A percentile compares a stretch with the other conserved stretches of the same genome.
Conservation (phyloP, 2,113 vertebrate genomes). For the Propithecus coquereli region DNA sequence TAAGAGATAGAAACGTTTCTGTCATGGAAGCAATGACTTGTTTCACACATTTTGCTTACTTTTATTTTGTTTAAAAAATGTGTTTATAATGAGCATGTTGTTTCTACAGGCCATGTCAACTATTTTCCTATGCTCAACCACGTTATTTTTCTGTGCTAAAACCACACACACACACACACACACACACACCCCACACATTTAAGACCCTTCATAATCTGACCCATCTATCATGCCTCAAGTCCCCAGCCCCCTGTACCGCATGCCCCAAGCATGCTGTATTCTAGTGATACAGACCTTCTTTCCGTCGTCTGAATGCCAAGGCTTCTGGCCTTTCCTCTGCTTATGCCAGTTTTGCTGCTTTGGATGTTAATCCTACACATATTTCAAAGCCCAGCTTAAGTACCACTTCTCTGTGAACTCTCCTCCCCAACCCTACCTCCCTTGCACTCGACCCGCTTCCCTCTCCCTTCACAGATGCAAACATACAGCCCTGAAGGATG, state of each 20-base stretch:
- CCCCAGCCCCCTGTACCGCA: not conserved
- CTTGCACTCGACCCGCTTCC: not conserved
- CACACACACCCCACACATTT: not conserved
- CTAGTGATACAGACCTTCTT: not conserved
- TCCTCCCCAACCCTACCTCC: accelerated
- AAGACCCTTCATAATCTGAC: not conserved
- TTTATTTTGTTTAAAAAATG: not conserved
- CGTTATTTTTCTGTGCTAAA: not conserved
- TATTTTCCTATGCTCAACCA: not conserved
- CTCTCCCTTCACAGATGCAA: not conserved
- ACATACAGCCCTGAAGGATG: not conserved
- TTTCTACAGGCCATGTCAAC: not conserved
- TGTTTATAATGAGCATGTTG: not conserved
- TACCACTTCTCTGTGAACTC: not conserved
- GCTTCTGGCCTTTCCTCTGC: not conserved
- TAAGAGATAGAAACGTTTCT: not conserved
- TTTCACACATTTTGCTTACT: constrained; percentile 20
- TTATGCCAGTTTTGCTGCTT: not conserved
- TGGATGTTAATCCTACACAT: not conserved
- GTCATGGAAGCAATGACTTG: not conserved
- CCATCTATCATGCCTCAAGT: not conserved
- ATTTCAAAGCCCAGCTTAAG: not conserved
- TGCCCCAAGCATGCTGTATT: not conserved
- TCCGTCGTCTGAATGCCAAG: not conserved
- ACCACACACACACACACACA: not conserved